phyloP scores from a whole-genome alignment of 2,113 vertebrate genomes.

The Bubo blakistoni region DNA sequence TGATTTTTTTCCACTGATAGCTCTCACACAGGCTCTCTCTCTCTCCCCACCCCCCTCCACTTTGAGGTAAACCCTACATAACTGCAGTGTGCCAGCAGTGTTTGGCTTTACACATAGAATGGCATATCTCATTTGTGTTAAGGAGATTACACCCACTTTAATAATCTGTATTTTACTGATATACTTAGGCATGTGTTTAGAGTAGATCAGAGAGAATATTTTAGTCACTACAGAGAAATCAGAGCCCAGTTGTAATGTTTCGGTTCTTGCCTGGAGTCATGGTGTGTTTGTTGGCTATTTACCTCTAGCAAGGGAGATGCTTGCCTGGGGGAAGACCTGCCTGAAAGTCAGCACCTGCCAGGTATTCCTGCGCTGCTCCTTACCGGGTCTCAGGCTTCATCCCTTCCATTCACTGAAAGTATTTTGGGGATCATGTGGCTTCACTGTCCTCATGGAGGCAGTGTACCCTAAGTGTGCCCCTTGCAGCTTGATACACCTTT shows the following conservation, averaged over 20 bases:
- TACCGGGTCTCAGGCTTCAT: not conserved
- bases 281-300: not conserved
- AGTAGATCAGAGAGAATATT: not conserved
- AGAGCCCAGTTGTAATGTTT: not conserved
- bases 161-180: not conserved
- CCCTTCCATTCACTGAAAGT: not conserved
- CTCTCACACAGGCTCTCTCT: fast-evolving
- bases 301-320: not conserved
- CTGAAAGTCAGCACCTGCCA: not conserved
- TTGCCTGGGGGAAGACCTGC: not conserved
- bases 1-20: not conserved
- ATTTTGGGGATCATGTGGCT: not conserved
- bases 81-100: not conserved
- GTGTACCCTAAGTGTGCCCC: too few relatives aligned
- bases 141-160: not conserved
- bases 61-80: not conserved
- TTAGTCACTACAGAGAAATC: not conserved
- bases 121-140: not conserved
- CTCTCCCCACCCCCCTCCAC: too few relatives aligned
- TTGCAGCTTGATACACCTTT: not conserved
- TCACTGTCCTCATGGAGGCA: not conserved
- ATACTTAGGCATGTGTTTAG: not conserved
- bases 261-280: not conserved
- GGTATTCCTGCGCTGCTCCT: not conserved
- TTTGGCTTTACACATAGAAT: not conserved